Evolutionary conservation across 2,797 vertebrate species (phyloP).

Genomic region (Gila robusta): DNA sequence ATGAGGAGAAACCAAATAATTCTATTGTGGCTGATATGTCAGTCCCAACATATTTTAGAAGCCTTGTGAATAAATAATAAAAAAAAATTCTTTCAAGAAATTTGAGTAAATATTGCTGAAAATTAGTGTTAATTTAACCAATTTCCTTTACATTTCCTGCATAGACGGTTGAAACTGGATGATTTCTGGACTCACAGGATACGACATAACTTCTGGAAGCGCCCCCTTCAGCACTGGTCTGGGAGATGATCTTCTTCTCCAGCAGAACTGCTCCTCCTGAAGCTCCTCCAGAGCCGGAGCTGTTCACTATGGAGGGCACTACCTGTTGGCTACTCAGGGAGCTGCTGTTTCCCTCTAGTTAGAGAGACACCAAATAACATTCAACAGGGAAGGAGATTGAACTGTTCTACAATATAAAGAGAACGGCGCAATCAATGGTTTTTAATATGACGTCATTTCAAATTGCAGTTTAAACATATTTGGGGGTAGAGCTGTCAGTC

Average conservation of each 20-base stretch:
- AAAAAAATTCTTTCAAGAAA: neutral
- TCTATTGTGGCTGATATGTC: neutral
- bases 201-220: conserved; percentile 76
- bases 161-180: neutral
- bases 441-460: neutral
- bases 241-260: conserved; percentile 75
- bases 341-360: conserved; percentile 77
- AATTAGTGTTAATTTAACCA: neutral
- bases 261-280: conserved; percentile 74
- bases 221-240: conserved; percentile 64
- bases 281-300: conserved; percentile 46
- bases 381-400: neutral
- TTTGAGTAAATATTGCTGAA: neutral
- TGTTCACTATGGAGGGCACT: conserved; percentile 61
- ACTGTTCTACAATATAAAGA: neutral
- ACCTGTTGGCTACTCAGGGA: conserved; percentile 72
- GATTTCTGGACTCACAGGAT: conserved; percentile 62
- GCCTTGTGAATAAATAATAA: neutral
- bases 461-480: conserved; percentile 78
- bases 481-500: conserved; percentile 85
- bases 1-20: neutral
- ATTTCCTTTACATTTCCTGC: neutral
- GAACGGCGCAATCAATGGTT: neutral
- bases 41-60: neutral
- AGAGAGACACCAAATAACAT: conserved; percentile 55